Evolutionary conservation across 2,888 invertebrate species (phyloP), one percentile per base, ranked within the genome.

Genomic region (Candidula unifasciata): DNA sequence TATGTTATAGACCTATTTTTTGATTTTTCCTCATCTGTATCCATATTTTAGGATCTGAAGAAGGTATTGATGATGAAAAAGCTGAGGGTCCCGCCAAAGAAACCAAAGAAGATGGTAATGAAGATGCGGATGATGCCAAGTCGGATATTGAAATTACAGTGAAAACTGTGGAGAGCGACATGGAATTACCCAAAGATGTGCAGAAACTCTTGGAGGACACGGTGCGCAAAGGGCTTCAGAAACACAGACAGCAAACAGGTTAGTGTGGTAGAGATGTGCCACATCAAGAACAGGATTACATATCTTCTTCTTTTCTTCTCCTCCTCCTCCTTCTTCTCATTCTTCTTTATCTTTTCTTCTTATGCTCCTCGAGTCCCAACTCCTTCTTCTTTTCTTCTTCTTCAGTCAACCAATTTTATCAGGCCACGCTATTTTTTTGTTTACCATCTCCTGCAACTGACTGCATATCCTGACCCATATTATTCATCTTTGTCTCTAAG

Each of bases 161-260:
- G 24, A 82, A 77, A 35, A 82, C 33, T 66, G 24, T 57, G 1
- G 79, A 83, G 44, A 66, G 27, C 37, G 35, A 69, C n/a, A 44
- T 60, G 1, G 71, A 84, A 21, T 44, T 84, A n/a, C 84, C 84
- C 21, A 57, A 64, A 21, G 79, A 79, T 73, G 74, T 84, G 2
- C 71, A 84, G 52, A 80, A 84, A 52, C 52, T 84, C 21, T 66
- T 84, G 73, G 84, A 84, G 37, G 84, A 84, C 16, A 84, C 66
- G 44, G 73, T 84, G 3, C 60, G 33, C 30, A 84, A 74, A 44
- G 84, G 80, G 37, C 60, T 44, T 44, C 24, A 84, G 74, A 84
- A 69, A 44, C 68, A 83, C 21, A 60, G 13, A 27, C 24, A 44
- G 57, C 52, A 79, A 21, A 35, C 54, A 18, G 80, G 80, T 79